Base-by-base conservation (phyloP, 2,888 invertebrate species). In the Syritta pipiens region DNA sequence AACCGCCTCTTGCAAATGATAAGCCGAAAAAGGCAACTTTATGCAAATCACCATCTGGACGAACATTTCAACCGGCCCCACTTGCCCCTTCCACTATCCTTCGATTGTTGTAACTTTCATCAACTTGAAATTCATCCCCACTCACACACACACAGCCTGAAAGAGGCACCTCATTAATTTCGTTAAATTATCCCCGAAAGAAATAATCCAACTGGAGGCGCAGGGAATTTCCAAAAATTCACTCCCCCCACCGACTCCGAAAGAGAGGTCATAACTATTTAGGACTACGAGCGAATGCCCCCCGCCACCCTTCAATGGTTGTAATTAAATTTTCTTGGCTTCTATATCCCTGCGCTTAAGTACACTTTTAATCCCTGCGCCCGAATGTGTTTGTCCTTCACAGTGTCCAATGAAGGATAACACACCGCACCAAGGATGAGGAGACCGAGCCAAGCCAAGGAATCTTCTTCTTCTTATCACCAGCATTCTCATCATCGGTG, bases 31-130 rank as follows among this genome's bases (percentile, higher is more conserved):
- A 62, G 30, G 62, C 37, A 57, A 74, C 53, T 79, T n/a, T 79
- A 79, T 79, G 79, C 79, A 79, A 79, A 79, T 79, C 49, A 79
- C 79, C 72, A 79, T 79, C 79, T 79, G 79, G 72, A 62, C 72
- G 72, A 72, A 67, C 55, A 74, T 68, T 74, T 57, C 49, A 57
- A 55, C 3, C 37, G 5, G 14, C 14, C 35, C 3, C 32, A 4
- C 32, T 10, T 1, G 4, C 32, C 32, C 10, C 60, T 75, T 24
- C 20, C 4, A 40, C 10, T 17, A 9, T n/a, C 32, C 19, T 24
- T 14, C 26, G 20, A 30, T 24, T 59, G 28, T 30, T 44, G 51
- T 14, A 67, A 67, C 62, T 68, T 68, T 62, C 68, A 76, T 69
- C 69, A 69, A 62, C 26, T 76, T 68, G 48, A 62, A 68, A 48